Percentiles rank a stretch among this genome's conserved stretches.
Conservation (phyloP, 2,113 vertebrate genomes). For the Axis porcinus region DNA sequence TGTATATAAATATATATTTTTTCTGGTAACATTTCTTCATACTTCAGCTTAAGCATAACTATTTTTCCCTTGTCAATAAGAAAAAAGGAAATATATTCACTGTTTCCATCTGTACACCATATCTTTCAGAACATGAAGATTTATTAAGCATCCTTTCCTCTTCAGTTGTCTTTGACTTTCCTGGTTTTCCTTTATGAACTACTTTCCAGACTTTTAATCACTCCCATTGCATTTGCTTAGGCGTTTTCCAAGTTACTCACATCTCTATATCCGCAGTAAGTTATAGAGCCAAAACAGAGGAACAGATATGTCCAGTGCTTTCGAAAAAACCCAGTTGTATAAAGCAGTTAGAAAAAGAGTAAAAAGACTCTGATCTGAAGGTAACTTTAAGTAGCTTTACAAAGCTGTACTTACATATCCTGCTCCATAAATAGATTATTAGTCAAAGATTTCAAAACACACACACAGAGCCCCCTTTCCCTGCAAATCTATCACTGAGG, state of each 20-base stretch:
- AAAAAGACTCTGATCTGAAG: neutral
- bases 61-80: neutral
- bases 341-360: neutral
- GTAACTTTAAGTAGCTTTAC: neutral
- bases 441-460: neutral
- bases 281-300: neutral
- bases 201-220: neutral
- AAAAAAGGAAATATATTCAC: neutral
- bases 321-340: neutral
- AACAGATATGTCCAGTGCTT: neutral
- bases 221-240: neutral
- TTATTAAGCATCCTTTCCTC: neutral
- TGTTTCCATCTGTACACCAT: neutral
- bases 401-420: neutral
- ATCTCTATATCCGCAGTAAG: neutral
- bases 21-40: neutral
- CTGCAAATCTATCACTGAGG: neutral
- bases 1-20: neutral
- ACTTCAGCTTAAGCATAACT: neutral
- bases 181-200: neutral
- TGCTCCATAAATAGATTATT: neutral
- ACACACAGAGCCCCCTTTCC: accelerated
- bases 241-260: neutral
- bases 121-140: neutral
- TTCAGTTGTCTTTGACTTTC: neutral